Evolutionary conservation across 2,797 vertebrate genomes (phyloP).

Genomic region (Bradypodion ventrale): DNA sequence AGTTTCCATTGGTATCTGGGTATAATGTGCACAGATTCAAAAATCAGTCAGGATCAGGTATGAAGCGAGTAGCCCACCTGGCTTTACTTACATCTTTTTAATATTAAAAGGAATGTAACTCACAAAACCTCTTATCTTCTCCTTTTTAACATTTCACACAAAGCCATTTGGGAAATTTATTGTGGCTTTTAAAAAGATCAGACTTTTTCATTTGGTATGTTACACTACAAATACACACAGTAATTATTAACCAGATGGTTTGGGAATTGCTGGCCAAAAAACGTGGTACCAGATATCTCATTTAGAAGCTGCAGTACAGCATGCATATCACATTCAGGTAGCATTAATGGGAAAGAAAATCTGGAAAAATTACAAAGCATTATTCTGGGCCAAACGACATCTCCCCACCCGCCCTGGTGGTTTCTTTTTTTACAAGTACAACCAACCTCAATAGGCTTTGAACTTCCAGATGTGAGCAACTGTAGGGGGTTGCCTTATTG

Average conservation of each 20-base stretch:
- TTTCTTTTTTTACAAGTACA: slow-evolving; percentile 68
- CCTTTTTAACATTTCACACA: slow-evolving; percentile 78
- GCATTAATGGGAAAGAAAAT: slow-evolving; percentile 69
- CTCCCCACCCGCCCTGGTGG: slow-evolving; percentile 38
- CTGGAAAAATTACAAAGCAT: slow-evolving; percentile 75
- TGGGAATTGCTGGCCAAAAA: slow-evolving; percentile 67
- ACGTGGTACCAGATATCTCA: slow-evolving; percentile 71
- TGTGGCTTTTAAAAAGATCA: slow-evolving; percentile 73
- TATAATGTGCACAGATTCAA: slow-evolving; percentile 74
- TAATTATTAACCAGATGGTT: slow-evolving; percentile 81
- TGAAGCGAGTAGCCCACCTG: slow-evolving; percentile 74
- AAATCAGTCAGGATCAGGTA: slow-evolving; percentile 62
- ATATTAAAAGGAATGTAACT: slow-evolving; percentile 75
- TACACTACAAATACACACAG: slow-evolving; percentile 70
- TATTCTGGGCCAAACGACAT: slow-evolving; percentile 74
- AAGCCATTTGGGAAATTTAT: slow-evolving; percentile 78
- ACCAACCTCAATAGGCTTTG: slow-evolving; percentile 75
- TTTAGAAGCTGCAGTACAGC: slow-evolving; percentile 70
- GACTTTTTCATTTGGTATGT: slow-evolving; percentile 76
- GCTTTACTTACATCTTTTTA: slow-evolving; percentile 75
- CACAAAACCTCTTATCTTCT: slow-evolving; percentile 77
- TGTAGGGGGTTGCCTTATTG: slow-evolving; percentile 66
- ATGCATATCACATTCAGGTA: slow-evolving; percentile 72
- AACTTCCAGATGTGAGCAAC: slow-evolving; percentile 72
- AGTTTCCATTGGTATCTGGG: slow-evolving; percentile 71